Percentiles rank a stretch among this genome's conserved stretches.
phyloP scores from a whole-genome alignment of 2,113 vertebrate species.

The Entosphenus tridentatus region DNA sequence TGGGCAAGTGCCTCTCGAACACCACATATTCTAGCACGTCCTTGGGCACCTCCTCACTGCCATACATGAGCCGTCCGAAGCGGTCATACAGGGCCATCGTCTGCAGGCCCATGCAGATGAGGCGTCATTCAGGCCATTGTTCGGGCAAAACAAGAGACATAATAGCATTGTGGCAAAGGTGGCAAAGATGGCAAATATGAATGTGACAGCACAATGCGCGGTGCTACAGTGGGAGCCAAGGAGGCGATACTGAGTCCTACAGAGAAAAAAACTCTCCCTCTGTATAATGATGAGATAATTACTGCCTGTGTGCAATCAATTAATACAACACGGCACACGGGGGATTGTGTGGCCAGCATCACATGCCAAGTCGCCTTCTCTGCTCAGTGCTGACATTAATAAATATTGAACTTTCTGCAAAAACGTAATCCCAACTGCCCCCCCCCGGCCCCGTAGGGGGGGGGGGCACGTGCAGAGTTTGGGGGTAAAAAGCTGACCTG shows the following conservation, averaged over 20 bases:
- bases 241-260: background rate
- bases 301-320: background rate
- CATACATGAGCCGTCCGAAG: conserved; percentile 68
- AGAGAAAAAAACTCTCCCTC: background rate
- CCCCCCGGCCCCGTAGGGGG: no score
- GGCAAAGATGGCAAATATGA: background rate
- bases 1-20: conserved; percentile 53
- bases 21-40: conserved; percentile 77
- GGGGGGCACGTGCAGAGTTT: background rate
- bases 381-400: background rate
- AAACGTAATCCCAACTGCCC: no score
- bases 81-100: conserved; percentile 67
- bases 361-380: background rate
- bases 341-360: background rate
- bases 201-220: background rate
- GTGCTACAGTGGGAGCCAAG: background rate
- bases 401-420: background rate
- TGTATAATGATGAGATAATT: background rate
- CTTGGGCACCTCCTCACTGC: conserved; percentile 42
- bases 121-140: background rate
- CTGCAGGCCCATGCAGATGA: conserved; percentile 18
- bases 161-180: no score
- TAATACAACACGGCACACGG: background rate
- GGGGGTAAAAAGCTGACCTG: conserved; percentile 32
- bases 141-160: background rate